Evolutionary conservation across 2,797 vertebrate genomes (phyloP), one percentile per base, ranked within the genome.

Genomic region (Typhlichthys subterraneus): DNA sequence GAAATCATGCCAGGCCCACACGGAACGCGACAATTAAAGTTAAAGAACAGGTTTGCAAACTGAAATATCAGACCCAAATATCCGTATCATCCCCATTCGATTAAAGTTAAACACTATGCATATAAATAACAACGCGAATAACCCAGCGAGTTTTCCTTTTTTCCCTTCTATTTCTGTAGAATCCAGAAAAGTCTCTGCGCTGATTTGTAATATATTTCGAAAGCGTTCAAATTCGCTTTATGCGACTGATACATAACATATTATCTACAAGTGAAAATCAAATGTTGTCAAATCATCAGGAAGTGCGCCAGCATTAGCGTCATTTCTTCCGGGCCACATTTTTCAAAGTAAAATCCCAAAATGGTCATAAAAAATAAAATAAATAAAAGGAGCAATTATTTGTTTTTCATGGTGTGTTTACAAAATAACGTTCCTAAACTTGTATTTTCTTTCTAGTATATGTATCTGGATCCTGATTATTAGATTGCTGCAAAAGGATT

Each of bases 261-360:
- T 83, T 86, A 75, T 70, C 75, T 65, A 15, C 49, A 55, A 38
- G 31, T 14, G 54, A 7, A 73, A 58, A 74, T 80, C 78, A 75
- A 64, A 83, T 68, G 70, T 47, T 88, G 83, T 89, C 88, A 89
- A 87, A 83, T 45, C 55, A 69, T 53, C 71, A 72, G 86, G 84
- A 85, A 57, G 73, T 78, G 65, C 73, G 75, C 45, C 80, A 76
- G 56, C 4, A 12, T 48, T 48, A 48, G n/a, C n/a, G 47, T 47
- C 10, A 52, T 4, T 52, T 9, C n/a, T 52, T 52, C 50, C 50
- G 50, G 15, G n/a, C 17, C 1, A 13, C n/a, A 14, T 52, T 52
- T 52, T 52, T 52, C 50, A 52, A 14, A 52, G 10, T 52, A 52
- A 52, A 17, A 17, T 9, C 13, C 47, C 8, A 4, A 12, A 4